Conservation (phyloP, 2,797 vertebrate genomes). For the Channallabes apus region DNA sequence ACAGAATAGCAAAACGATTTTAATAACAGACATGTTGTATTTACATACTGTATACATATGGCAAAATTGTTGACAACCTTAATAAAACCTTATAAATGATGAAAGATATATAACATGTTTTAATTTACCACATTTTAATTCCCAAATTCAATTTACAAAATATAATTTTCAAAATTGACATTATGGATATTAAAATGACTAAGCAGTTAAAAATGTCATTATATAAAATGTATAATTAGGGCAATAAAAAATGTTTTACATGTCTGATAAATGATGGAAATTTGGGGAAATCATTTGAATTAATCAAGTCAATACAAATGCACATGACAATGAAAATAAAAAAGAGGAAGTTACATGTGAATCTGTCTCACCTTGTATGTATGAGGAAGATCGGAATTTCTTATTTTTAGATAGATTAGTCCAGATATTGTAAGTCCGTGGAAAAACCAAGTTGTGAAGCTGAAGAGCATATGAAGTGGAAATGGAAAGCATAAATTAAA, state of each 20-base stretch:
- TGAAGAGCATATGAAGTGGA: slow-evolving; percentile 52
- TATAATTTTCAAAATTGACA: neutral
- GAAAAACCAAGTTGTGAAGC: slow-evolving; percentile 87
- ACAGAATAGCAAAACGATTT: neutral
- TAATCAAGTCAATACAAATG: neutral
- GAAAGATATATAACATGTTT: neutral
- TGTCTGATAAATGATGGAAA: neutral
- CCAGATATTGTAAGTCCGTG: slow-evolving; percentile 80
- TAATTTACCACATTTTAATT: no score
- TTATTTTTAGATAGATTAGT: slow-evolving; percentile 85
- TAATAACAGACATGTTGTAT: neutral
- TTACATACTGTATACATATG: neutral
- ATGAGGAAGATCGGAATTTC: slow-evolving; percentile 79
- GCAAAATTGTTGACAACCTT: neutral
- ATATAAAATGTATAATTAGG: neutral
- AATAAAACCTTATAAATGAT: neutral
- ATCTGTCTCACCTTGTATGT: slow-evolving; percentile 76
- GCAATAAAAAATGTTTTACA: neutral
- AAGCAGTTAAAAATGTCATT: neutral
- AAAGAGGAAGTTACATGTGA: neutral
- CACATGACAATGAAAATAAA: neutral
- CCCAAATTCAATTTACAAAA: neutral
- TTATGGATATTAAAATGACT: neutral
- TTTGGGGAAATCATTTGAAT: neutral
- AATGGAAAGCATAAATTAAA: slow-evolving; percentile 36